Evolutionary conservation across 2,797 vertebrate species (phyloP).

Genomic region (Pygocentrus nattereri): DNA sequence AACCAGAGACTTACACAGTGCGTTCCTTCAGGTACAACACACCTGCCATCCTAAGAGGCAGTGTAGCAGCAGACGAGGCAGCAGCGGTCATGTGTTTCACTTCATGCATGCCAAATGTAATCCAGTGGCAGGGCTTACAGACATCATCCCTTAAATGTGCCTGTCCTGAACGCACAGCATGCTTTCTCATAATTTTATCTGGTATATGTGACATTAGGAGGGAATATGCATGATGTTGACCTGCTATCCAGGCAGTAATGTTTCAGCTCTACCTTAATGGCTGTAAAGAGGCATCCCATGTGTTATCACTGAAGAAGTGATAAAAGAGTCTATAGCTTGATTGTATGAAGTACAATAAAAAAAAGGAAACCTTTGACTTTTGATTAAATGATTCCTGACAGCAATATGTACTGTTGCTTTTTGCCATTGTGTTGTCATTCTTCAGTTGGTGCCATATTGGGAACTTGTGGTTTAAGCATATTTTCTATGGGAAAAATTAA

Average conservation of each 20-base stretch:
- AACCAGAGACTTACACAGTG: not conserved
- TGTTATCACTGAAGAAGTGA: not conserved
- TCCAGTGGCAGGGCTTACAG: conserved; percentile 44
- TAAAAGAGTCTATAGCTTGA: not conserved
- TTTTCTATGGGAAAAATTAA: too few relatives aligned
- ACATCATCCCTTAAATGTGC: conserved; percentile 26
- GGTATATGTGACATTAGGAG: conserved; percentile 6
- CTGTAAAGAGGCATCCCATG: not conserved
- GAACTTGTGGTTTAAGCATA: too few relatives aligned
- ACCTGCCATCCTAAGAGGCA: not conserved
- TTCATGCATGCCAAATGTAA: conserved; percentile 44
- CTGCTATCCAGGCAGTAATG: not conserved
- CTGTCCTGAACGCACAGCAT: conserved; percentile 17
- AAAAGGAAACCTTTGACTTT: not conserved
- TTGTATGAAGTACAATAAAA: not conserved
- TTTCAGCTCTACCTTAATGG: not conserved
- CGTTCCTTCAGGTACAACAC: conserved; percentile 3
- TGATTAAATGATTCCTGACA: not conserved
- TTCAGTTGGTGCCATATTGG: too few relatives aligned
- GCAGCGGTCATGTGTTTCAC: conserved; percentile 22
- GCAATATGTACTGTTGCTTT: not conserved
- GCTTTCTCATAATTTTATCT: conserved; percentile 22
- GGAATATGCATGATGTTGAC: conserved; percentile 56
- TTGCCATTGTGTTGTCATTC: too few relatives aligned
- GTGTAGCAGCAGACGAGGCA: not conserved